These are phyloP conservation scores for Lasius platythorax DNA, from an alignment of 2,888 invertebrate genomes.

Conservation along the genomic window DNA sequence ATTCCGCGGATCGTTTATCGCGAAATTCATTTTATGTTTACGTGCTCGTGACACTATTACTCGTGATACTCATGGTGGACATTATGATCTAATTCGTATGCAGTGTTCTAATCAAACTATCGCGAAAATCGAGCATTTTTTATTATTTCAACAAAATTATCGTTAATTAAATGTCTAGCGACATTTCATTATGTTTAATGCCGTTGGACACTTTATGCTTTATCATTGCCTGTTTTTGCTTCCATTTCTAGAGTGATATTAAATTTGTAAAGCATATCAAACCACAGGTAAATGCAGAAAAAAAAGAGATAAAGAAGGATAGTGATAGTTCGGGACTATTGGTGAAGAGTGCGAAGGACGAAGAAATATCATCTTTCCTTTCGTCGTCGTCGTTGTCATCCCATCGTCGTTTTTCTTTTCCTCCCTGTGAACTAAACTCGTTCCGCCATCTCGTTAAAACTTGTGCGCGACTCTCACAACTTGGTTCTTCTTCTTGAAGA, in stretches of 20 bases:
- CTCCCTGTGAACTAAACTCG: conserved; percentile 77
- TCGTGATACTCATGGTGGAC: neutral
- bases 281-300: conserved; percentile 26
- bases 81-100: conserved; percentile 22
- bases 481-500: conserved; percentile 71
- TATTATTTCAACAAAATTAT: neutral
- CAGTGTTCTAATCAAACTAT: neutral
- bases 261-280: conserved; percentile 18
- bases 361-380: conserved; percentile 53
- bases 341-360: conserved; percentile 27
- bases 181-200: neutral
- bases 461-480: conserved; percentile 72
- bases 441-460: conserved; percentile 82
- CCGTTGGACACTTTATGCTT: neutral
- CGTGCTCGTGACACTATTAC: conserved; percentile 22
- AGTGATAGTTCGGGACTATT: neutral
- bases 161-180: conserved; percentile 3
- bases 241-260: neutral
- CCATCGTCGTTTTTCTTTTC: conserved; percentile 73
- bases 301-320: conserved; percentile 6
- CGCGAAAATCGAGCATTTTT: neutral
- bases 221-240: neutral
- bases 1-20: conserved; percentile 56
- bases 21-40: conserved; percentile 57
- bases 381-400: conserved; percentile 21